A percentile compares a stretch with the other conserved stretches of the same genome.
Conservation (phyloP, 2,797 vertebrate genomes). For the Alosa sapidissima region DNA sequence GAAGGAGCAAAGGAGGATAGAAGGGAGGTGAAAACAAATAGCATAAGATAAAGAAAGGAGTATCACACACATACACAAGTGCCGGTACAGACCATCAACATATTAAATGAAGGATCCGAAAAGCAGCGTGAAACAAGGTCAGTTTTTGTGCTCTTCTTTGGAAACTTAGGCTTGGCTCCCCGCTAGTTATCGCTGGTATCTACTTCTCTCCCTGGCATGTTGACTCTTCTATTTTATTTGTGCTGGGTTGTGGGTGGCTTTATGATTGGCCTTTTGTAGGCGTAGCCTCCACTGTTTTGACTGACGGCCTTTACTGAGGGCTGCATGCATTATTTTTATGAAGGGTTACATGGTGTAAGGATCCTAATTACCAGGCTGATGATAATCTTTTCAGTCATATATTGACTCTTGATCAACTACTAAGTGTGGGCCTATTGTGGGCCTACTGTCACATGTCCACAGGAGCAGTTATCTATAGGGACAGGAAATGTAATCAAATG, state of each 20-base stretch:
- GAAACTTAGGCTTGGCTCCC: not conserved
- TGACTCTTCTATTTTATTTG: not conserved
- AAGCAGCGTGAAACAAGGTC: not conserved
- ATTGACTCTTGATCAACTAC: no score
- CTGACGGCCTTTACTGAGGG: not conserved
- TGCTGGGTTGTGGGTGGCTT: not conserved
- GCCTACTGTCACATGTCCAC: no score
- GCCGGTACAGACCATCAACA: not conserved
- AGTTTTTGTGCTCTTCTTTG: not conserved
- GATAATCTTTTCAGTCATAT: no score
- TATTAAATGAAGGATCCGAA: no score
- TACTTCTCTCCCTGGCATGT: not conserved
- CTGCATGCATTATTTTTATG: not conserved
- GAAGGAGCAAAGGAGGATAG: not conserved
- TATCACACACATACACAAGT: not conserved
- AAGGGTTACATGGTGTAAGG: not conserved
- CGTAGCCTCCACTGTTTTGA: not conserved
- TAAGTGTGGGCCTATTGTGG: no score
- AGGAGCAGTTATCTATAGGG: no score
- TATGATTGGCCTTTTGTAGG: slow-evolving; percentile 3
- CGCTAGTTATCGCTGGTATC: not conserved
- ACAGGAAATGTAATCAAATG: no score
- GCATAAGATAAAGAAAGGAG: not conserved
- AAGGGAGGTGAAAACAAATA: not conserved
- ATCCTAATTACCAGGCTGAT: no score